A percentile compares a stretch with the other conserved stretches of the same genome.
These are phyloP conservation scores for Parnassius mnemosyne DNA, from an alignment of 2,888 invertebrate genomes.

Conservation along the genomic window DNA sequence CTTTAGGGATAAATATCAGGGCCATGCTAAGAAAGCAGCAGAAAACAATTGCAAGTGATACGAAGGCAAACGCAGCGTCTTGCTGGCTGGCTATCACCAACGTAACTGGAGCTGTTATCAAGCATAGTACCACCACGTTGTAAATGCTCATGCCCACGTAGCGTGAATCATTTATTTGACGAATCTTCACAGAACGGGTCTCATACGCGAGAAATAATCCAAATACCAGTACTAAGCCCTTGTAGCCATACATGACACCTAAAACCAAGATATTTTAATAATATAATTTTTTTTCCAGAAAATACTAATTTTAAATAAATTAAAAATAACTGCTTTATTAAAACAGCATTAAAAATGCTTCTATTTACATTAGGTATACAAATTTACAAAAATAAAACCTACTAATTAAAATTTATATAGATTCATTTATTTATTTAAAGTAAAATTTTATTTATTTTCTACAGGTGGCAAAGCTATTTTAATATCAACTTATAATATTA, in stretches of 20 bases:
- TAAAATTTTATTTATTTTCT: no score
- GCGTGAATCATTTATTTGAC: slow-evolving; percentile 98
- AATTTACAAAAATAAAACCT: no score
- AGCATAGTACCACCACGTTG: slow-evolving; percentile 98
- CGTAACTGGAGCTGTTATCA: slow-evolving; percentile 98
- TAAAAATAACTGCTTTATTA: no score
- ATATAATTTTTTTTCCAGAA: background rate
- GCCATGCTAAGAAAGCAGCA: slow-evolving; percentile 99
- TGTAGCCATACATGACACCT: slow-evolving; percentile 98
- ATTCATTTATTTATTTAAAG: no score
- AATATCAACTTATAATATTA: no score
- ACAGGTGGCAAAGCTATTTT: no score
- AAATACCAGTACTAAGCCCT: slow-evolving; percentile 97
- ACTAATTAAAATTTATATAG: no score
- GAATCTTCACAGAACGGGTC: slow-evolving; percentile 97
- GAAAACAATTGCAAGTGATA: slow-evolving; percentile 97
- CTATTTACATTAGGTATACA: no score
- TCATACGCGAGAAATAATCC: slow-evolving; percentile 99
- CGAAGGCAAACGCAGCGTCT: slow-evolving; percentile 98
- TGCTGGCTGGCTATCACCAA: slow-evolving; percentile 98
- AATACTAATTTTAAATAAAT: background rate
- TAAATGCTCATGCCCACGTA: slow-evolving; percentile 99
- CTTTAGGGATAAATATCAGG: slow-evolving; percentile 98
- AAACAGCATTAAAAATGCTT: no score
- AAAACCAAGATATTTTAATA: slow-evolving; percentile 43